phyloP scores from a whole-genome alignment of 2,113 vertebrate genomes.

The Muntiacus reevesi region DNA sequence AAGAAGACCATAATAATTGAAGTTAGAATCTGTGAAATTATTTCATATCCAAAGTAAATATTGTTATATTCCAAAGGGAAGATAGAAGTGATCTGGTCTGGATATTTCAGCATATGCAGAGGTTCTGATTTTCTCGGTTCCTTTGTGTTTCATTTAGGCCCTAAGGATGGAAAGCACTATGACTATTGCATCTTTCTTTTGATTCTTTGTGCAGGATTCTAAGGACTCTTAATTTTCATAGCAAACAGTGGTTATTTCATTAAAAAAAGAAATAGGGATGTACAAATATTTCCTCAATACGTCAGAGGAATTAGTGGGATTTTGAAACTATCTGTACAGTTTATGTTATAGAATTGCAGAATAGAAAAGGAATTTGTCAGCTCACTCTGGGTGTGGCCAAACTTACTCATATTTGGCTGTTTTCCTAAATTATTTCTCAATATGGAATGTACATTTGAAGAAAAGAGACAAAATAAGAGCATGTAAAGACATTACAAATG shows the following conservation, averaged over 20 bases:
- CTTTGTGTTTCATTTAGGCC: neutral
- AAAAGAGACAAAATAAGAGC: constrained; percentile 1
- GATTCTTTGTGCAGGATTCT: neutral
- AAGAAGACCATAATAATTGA: neutral
- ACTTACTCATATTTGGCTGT: constrained; percentile 2
- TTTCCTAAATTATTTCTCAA: constrained; percentile 30
- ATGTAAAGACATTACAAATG: neutral
- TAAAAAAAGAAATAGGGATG: neutral
- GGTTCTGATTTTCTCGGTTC: neutral
- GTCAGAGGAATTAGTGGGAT: neutral
- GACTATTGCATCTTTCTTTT: neutral
- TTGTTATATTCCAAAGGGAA: neutral
- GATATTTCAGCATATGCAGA: neutral
- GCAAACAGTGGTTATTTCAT: neutral
- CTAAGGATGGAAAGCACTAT: neutral
- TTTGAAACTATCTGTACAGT: neutral
- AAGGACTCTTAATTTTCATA: neutral
- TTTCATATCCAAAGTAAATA: neutral
- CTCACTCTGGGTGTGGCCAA: neutral
- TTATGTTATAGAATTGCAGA: neutral
- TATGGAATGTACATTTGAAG: neutral
- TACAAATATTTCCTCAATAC: neutral
- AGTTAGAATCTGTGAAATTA: neutral
- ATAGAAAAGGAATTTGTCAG: neutral
- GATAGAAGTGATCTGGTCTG: neutral